phyloP scores from a whole-genome alignment of 1,140 invertebrate species.

The Drosophila saltans region DNA sequence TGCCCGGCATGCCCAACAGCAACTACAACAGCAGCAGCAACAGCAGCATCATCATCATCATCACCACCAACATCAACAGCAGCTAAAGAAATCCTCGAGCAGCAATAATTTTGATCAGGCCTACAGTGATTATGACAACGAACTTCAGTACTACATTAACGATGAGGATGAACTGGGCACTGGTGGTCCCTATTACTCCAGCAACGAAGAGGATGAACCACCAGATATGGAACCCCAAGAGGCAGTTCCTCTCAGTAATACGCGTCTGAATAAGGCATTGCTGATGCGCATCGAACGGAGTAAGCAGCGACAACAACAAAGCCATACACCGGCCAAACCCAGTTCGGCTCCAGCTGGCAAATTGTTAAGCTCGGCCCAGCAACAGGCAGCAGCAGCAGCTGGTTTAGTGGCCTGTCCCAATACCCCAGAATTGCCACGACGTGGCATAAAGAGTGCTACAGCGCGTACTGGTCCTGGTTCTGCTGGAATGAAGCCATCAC shows the following conservation, averaged over 20 bases:
- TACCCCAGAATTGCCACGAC: slow-evolving; percentile 84
- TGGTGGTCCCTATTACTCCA: slow-evolving; percentile 73
- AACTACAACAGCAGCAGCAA: slow-evolving; percentile 30
- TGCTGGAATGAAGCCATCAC: slow-evolving; percentile 37
- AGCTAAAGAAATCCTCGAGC: slow-evolving; percentile 79
- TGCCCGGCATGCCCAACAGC: slow-evolving; percentile 65
- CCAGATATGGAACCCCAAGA: slow-evolving; percentile 21
- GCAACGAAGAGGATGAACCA: slow-evolving; percentile 65
- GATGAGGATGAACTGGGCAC: slow-evolving; percentile 77
- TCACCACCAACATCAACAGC: slow-evolving; percentile 32
- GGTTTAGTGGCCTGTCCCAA: slow-evolving; percentile 84
- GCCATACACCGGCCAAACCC: slow-evolving; percentile 62
- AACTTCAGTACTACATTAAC: slow-evolving; percentile 82
- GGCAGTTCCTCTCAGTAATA: slow-evolving; percentile 83
- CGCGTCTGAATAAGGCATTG: slow-evolving; percentile 85
- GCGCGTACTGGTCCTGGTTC: slow-evolving; percentile 48
- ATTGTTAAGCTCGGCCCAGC: slow-evolving; percentile 38
- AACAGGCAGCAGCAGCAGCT: slow-evolving; percentile 44
- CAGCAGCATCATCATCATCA: slow-evolving; percentile 5
- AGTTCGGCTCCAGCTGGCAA: slow-evolving; percentile 72
- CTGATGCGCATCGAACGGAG: slow-evolving; percentile 82
- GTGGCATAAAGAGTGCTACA: slow-evolving; percentile 69
- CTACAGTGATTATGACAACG: slow-evolving; percentile 80
- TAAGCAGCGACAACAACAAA: slow-evolving; percentile 75
- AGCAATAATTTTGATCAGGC: slow-evolving; percentile 81